Base-by-base conservation (phyloP, 2,888 invertebrate species). In the Matsumyia berberina region DNA sequence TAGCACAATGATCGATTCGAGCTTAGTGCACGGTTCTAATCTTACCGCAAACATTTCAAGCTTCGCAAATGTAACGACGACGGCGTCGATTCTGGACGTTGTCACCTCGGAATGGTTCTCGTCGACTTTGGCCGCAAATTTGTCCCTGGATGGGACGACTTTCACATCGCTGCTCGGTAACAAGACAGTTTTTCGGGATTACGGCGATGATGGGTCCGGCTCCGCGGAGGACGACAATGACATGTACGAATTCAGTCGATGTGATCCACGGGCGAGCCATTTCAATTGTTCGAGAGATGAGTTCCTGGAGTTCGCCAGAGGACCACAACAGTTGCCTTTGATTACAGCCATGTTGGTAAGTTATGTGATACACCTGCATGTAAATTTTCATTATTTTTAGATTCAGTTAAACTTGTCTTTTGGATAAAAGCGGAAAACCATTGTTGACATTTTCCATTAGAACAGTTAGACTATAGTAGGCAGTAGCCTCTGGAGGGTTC, bases 241-340 rank as follows among this genome's bases (percentile, higher is more conserved):
- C 7, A 89, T 6, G 92, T 46, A 46, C 11, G 46, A 46, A 9
- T 46, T 46, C 35, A 93, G 93, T 89, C 92, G 91, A 2, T 93
- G 93, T 87, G 86, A 91, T 29, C 91, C 91, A 0, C 87, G n/a
- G 8, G 62, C 46, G 11, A 64, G 24, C 8, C 29, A 88, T 42
- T 93, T 93, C 89, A 94, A 95, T 89, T 94, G 94, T 87, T 92
- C 93, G 5, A 92, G 94, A 80, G 93, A 93, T n/a, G 94, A 94
- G 86, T 95, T 93, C 92, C 90, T 95, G 42, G 91, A 92, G 88
- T 91, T 90, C 83, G 90, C 92, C 87, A 92, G 95, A 90, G 96
- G 95, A 0, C 95, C 95, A 0, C 93, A 94, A 57, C 92, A 93
- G 49, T 89, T 95, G 76, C 94, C 95, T 0, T 89, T 94, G 31